These are phyloP conservation scores for Tiliacea citrago DNA, from an alignment of 2,888 invertebrate genomes.

Conservation along the genomic window DNA sequence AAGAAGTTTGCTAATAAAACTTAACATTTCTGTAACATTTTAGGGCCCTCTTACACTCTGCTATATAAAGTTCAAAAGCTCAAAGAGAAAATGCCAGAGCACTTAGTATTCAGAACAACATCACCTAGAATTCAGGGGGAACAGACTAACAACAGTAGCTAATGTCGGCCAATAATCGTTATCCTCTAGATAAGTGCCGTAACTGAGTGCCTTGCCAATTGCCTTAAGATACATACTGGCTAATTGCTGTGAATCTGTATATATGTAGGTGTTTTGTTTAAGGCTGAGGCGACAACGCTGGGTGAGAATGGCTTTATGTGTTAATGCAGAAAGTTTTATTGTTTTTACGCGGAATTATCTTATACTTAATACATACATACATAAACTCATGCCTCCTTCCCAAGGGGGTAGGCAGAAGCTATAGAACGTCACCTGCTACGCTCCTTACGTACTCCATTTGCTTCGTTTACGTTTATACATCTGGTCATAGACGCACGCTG, in stretches of 20 bases:
- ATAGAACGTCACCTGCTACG: too few species aligned
- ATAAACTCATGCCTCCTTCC: too few species aligned
- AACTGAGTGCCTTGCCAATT: constrained; percentile 81
- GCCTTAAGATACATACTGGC: constrained; percentile 78
- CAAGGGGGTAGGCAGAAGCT: too few species aligned
- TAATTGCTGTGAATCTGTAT: constrained; percentile 72
- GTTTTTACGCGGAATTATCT: not conserved
- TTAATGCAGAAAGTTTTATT: constrained; percentile 4
- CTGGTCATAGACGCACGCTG: too few species aligned
- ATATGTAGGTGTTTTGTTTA: constrained; percentile 46
- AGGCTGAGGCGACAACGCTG: constrained; percentile 19
- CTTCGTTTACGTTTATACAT: too few species aligned
- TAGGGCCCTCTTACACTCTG: constrained; percentile 49
- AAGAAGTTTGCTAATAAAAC: constrained; percentile 51
- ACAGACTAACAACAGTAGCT: constrained; percentile 80
- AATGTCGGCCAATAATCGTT: constrained; percentile 86
- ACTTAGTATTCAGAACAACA: constrained; percentile 77
- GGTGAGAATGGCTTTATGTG: constrained; percentile 23
- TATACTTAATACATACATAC: too few species aligned
- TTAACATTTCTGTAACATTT: constrained; percentile 61
- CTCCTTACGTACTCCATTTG: too few species aligned
- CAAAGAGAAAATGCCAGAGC: constrained; percentile 64
- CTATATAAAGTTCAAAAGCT: constrained; percentile 63
- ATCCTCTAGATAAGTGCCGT: constrained; percentile 82
- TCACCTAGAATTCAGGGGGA: constrained; percentile 71